Evolutionary conservation across 2,113 vertebrate species (phyloP).

Genomic region (Bambusicola thoracicus): DNA sequence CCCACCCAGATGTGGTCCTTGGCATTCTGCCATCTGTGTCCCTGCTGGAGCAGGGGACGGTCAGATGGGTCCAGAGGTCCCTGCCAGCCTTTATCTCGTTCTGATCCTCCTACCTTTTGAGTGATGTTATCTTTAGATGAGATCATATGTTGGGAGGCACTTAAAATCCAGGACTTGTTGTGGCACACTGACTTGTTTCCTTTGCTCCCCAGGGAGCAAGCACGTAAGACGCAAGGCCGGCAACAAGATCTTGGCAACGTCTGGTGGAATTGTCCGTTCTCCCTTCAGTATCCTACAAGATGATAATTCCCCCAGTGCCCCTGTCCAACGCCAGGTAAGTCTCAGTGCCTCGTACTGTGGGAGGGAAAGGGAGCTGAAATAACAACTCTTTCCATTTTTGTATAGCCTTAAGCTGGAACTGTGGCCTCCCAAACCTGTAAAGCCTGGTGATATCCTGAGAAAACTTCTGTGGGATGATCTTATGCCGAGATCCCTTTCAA

Average conservation of each 20-base stretch:
- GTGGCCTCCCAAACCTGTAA: background rate
- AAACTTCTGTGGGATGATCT: background rate
- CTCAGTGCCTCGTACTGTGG: fast-evolving
- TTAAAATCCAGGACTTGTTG: background rate
- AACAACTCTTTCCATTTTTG: background rate
- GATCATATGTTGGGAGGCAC: background rate
- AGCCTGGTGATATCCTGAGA: background rate
- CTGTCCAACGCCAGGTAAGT: slow-evolving; percentile 72
- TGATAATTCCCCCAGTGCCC: slow-evolving; percentile 85
- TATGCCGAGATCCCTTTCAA: background rate
- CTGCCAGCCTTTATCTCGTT: background rate
- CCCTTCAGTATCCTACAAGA: slow-evolving; percentile 88
- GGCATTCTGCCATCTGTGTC: background rate
- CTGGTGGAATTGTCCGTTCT: slow-evolving; percentile 79
- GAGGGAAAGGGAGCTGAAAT: background rate
- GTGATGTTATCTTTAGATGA: background rate
- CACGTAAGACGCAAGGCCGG: slow-evolving; percentile 35
- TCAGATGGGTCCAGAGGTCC: background rate
- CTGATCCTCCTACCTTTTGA: background rate
- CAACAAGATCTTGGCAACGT: slow-evolving; percentile 61
- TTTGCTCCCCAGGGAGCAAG: slow-evolving; percentile 66
- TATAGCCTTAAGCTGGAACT: background rate
- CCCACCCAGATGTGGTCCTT: fast-evolving
- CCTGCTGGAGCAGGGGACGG: background rate
- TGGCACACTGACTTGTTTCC: background rate